Evolutionary conservation across 2,888 invertebrate genomes (phyloP), one percentile per base, ranked within the genome.

Genomic region (Meteorus cinctellus): DNA sequence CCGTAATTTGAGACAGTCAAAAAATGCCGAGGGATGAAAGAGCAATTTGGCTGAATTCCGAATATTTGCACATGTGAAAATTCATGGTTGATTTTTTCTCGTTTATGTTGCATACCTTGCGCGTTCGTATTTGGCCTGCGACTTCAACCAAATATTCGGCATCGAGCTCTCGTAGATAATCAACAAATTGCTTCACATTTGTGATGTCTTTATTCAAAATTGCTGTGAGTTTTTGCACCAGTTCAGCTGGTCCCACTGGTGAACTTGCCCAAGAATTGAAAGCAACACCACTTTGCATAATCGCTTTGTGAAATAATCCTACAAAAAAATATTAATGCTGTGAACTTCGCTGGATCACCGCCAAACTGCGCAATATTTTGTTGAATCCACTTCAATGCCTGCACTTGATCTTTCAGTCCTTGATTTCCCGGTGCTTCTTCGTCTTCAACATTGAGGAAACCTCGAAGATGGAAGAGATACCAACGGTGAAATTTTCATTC

Each of bases 81-180:
- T 8, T 8, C 4, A 6, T 34, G 34, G 1, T 34, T 4, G 2
- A 34, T 34, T 12, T 41, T 41, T 12, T 1, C 8, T 6, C 41
- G 41, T 2, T 41, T 12, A 41, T 41, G 41, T 41, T 12, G 41
- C 41, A 2, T 55, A 73, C 73, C 14, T 55, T 8, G 0, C 1
- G 90, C 81, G n/a, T 86, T 79, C 80, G 16, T 3, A 82, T 6
- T 12, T 79, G 59, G 4, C 34, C 55, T 19, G 83, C 83, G 0
- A 74, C 72, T 4, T 79, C 31, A 0, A 84, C 48, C n/a, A 89
- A 79, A 29, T 75, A 41, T 0, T 68, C 4, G 16, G 79, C 65
- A n/a, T 88, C 86, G 4, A 86, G 12, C 0, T 77, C 80, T 36
- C 81, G 75, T 0, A 89, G 77, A 77, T 84, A 87, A 27, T 87